Conservation (phyloP, 2,113 vertebrate species). For the Aythya baeri region DNA sequence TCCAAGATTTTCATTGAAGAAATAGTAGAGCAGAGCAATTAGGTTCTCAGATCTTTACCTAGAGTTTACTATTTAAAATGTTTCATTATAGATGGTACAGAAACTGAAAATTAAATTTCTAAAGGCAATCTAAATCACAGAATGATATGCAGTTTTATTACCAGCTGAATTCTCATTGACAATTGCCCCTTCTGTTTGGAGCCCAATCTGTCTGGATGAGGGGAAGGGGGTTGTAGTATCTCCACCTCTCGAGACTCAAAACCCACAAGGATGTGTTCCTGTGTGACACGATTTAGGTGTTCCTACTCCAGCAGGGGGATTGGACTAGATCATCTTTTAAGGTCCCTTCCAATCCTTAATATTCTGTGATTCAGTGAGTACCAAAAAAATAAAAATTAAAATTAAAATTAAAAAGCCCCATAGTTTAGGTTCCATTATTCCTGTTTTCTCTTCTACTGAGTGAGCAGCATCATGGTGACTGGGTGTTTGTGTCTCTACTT, state of each 20-base stretch:
- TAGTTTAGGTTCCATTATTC: neutral
- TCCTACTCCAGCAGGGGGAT: too few species aligned
- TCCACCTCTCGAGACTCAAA: too few species aligned
- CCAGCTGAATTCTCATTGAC: neutral
- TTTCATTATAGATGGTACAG: neutral
- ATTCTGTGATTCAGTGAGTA: too few species aligned
- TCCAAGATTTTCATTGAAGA: neutral
- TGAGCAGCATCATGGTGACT: neutral
- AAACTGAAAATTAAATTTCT: neutral
- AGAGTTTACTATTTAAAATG: conserved; percentile 1
- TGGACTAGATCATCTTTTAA: too few species aligned
- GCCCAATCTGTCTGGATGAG: neutral
- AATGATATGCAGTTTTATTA: neutral
- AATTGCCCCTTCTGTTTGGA: neutral
- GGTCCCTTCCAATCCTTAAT: too few species aligned
- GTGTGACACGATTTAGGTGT: too few species aligned
- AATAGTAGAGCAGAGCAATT: conserved; percentile 20
- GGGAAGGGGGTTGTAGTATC: too few species aligned
- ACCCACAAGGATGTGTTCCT: too few species aligned
- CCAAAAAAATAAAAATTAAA: neutral
- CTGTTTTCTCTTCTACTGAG: neutral
- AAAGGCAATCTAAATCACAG: neutral
- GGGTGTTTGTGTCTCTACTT: neutral
- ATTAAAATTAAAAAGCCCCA: neutral
- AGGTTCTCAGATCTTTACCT: conserved; percentile 28